Percentiles rank a stretch among this genome's conserved stretches.
These are phyloP conservation scores for Leucoptera coffeella DNA, from an alignment of 2,888 invertebrate genomes.

Conservation along the genomic window DNA sequence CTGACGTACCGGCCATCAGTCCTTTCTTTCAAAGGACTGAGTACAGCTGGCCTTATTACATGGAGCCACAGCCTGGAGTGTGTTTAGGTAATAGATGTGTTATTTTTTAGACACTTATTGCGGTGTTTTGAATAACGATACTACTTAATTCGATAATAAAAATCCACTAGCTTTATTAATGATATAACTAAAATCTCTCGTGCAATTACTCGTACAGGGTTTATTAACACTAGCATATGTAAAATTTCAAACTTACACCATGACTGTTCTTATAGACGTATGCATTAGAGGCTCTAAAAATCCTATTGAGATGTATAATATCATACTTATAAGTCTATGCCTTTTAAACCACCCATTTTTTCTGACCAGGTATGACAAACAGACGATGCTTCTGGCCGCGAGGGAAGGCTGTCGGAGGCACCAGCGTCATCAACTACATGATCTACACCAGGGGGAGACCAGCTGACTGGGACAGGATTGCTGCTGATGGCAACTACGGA, in stretches of 20 bases:
- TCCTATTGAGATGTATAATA: too few relatives aligned
- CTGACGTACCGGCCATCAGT: slow-evolving; percentile 48
- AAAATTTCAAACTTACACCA: too few relatives aligned
- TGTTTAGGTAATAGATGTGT: slow-evolving; percentile 43
- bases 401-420: slow-evolving; percentile 74
- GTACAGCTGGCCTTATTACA: slow-evolving; percentile 57
- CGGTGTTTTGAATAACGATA: too few relatives aligned
- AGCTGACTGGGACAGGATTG: slow-evolving; percentile 64
- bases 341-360: not conserved
- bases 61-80: slow-evolving; percentile 50
- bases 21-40: slow-evolving; percentile 52
- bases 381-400: slow-evolving; percentile 61
- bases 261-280: too few relatives aligned
- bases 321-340: too few relatives aligned
- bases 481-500: slow-evolving; percentile 57
- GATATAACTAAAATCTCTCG: too few relatives aligned
- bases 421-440: slow-evolving; percentile 79
- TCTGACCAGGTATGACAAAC: slow-evolving; percentile 25
- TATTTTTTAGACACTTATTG: too few relatives aligned
- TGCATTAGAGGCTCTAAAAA: too few relatives aligned
- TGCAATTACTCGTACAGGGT: too few relatives aligned
- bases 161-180: too few relatives aligned
- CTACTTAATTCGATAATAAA: too few relatives aligned
- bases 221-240: too few relatives aligned
- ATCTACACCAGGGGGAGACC: slow-evolving; percentile 72